Evolutionary conservation across 2,113 vertebrate genomes (phyloP).

Genomic region (Lagopus leucura): DNA sequence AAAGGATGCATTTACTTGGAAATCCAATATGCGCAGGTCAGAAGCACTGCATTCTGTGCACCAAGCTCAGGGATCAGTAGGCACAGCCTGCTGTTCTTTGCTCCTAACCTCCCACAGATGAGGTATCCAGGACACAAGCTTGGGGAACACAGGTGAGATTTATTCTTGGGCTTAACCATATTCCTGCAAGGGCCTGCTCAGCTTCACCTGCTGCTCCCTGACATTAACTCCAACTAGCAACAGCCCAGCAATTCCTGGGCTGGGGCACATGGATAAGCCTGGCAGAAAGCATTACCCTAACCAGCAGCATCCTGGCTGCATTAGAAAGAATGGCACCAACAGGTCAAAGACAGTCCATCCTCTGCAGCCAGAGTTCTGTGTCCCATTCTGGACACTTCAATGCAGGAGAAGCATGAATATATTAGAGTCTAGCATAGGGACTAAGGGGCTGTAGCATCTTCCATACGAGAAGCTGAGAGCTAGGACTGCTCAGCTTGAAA

Average conservation of each 20-base stretch:
- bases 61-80: fast-evolving
- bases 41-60: not conserved
- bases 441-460: not conserved
- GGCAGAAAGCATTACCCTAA: not conserved
- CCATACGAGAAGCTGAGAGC: fast-evolving
- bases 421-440: not conserved
- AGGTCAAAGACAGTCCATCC: not conserved
- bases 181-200: not conserved
- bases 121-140: not conserved
- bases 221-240: not conserved
- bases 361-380: not conserved
- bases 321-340: not conserved
- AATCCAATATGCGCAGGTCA: not conserved
- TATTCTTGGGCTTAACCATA: not conserved
- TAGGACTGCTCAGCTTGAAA: not conserved
- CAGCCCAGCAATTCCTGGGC: not conserved
- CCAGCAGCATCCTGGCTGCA: not conserved
- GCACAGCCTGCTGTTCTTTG: not conserved
- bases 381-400: not conserved
- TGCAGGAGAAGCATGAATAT: not conserved
- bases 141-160: not conserved
- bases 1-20: not conserved
- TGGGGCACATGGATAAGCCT: not conserved
- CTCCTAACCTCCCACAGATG: not conserved
- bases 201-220: not conserved